phyloP scores from a whole-genome alignment of 2,113 vertebrate genomes.

The Sinocyclocheilus anshuiensis region DNA sequence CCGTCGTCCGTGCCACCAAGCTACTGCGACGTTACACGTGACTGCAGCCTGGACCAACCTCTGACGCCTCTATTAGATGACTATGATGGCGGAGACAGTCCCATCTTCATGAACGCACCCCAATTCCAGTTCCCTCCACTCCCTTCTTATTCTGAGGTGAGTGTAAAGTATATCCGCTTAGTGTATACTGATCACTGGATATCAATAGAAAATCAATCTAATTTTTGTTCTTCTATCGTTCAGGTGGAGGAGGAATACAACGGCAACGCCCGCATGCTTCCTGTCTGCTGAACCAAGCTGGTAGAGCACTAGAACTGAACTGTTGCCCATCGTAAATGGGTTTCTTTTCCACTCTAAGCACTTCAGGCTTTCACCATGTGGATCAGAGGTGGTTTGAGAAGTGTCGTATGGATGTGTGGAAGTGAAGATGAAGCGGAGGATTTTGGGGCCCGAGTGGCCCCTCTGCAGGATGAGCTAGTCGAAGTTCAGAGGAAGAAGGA shows the following conservation, averaged over 20 bases:
- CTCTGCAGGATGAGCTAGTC: neutral
- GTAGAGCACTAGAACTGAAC: neutral
- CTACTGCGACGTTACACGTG: constrained; percentile 84
- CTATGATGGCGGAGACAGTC: constrained; percentile 84
- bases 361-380: constrained; percentile 47
- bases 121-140: constrained; percentile 85
- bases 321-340: constrained; percentile 47
- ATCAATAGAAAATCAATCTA: neutral
- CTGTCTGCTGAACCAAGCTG: constrained; percentile 69
- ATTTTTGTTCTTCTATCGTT: neutral
- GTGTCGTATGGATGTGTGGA: constrained; percentile 29
- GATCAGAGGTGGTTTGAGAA: constrained; percentile 34
- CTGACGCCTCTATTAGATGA: constrained; percentile 88
- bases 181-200: neutral
- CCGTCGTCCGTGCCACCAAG: constrained; percentile 80
- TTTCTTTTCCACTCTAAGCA: constrained; percentile 51
- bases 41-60: constrained; percentile 86
- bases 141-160: constrained; percentile 86
- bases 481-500: constrained; percentile 4
- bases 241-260: constrained; percentile 74
- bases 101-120: constrained; percentile 88
- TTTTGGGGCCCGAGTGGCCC: neutral
- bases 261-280: constrained; percentile 69
- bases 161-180: neutral
- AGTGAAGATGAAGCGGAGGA: neutral